phyloP scores from a whole-genome alignment of 2,797 vertebrate species.

The Sternotherus odoratus region DNA sequence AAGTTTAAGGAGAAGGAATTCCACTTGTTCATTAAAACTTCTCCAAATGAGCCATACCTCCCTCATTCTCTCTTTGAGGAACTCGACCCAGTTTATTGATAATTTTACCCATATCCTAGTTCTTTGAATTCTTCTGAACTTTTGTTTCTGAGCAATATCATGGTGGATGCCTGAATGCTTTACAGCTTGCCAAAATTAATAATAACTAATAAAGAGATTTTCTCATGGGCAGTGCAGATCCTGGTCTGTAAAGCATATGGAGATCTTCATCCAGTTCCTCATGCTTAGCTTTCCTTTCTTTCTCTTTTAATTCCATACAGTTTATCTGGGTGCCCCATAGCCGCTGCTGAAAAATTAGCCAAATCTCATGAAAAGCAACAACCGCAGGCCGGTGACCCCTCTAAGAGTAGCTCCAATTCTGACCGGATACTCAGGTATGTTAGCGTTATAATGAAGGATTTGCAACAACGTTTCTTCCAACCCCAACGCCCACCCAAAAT shows the following conservation, averaged over 20 bases:
- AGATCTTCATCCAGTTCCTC: neutral
- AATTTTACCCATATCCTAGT: fast-evolving
- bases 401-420: slow-evolving; percentile 92
- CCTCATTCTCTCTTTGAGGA: neutral
- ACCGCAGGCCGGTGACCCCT: slow-evolving; percentile 85
- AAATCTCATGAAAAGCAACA: slow-evolving; percentile 94
- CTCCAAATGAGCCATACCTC: neutral
- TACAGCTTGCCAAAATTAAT: neutral
- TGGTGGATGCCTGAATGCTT: neutral
- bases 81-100: fast-evolving
- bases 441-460: neutral
- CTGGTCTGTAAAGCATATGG: neutral
- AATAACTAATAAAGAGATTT: neutral
- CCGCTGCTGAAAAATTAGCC: slow-evolving; percentile 96
- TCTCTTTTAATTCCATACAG: slow-evolving; percentile 68
- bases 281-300: slow-evolving; percentile 32
- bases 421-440: slow-evolving; percentile 94
- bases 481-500: neutral
- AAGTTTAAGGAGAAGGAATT: neutral
- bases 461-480: fast-evolving
- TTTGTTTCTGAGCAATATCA: neutral
- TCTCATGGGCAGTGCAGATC: neutral
- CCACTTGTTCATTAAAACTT: neutral
- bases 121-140: neutral
- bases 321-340: slow-evolving; percentile 97